These are phyloP conservation scores for Triplophysa rosa DNA, from an alignment of 2,113 vertebrate species.

Conservation along the genomic window DNA sequence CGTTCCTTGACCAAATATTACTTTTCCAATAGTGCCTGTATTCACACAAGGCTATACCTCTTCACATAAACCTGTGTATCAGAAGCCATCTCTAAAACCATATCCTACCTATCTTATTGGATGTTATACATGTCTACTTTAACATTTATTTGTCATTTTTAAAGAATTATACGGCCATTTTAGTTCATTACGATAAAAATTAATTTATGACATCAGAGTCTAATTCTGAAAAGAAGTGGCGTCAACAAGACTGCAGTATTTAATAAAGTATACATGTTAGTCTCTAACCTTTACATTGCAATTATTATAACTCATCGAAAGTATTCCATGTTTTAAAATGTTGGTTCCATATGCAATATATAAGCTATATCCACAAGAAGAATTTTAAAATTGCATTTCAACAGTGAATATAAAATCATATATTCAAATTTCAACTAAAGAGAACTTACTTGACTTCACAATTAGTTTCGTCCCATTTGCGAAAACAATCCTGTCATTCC, in stretches of 20 bases:
- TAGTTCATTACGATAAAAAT: not conserved
- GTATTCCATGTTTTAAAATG: too few relatives aligned
- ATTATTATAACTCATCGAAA: too few relatives aligned
- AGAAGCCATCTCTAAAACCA: slow-evolving; percentile 13
- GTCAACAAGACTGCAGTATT: not conserved
- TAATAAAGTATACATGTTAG: not conserved
- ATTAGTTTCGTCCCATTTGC: slow-evolving; percentile 46
- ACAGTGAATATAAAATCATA: too few relatives aligned
- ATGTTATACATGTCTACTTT: not conserved
- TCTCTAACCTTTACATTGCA: not conserved
- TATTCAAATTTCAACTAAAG: not conserved
- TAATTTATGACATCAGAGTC: not conserved
- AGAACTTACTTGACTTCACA: slow-evolving; percentile 54
- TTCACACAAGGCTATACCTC: slow-evolving; percentile 51
- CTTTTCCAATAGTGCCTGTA: slow-evolving; percentile 20
- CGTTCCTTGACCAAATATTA: slow-evolving; percentile 53
- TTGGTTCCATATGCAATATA: too few relatives aligned
- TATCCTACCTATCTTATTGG: not conserved
- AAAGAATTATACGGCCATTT: too few relatives aligned
- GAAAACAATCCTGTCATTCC: slow-evolving; percentile 46
- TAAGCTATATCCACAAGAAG: too few relatives aligned
- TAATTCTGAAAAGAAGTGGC: not conserved
- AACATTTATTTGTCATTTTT: not conserved
- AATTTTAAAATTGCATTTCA: too few relatives aligned
- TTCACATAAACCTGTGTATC: slow-evolving; percentile 45